These are phyloP conservation scores for Drosophila suboccidentalis DNA, from an alignment of 2,888 invertebrate species.

Conservation along the genomic window DNA sequence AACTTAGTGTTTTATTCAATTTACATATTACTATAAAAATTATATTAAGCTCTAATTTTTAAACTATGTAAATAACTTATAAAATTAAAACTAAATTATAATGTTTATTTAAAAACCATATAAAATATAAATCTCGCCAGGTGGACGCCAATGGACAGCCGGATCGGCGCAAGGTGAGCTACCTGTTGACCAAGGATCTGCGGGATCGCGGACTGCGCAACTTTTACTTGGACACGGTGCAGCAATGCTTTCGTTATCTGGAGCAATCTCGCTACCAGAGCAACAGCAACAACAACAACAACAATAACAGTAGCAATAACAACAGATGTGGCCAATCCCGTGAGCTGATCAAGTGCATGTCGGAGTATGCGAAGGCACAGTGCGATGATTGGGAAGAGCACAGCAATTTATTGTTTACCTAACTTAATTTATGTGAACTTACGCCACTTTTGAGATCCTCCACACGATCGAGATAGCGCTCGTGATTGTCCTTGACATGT, in stretches of 20 bases:
- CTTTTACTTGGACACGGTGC: conserved; percentile 90
- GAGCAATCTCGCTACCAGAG: conserved; percentile 86
- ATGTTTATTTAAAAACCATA: too few relatives aligned
- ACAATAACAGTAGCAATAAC: conserved; percentile 3
- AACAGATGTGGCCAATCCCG: conserved; percentile 88
- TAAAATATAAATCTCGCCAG: conserved; percentile 45
- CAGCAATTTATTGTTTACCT: conserved; percentile 85
- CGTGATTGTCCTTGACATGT: conserved; percentile 84
- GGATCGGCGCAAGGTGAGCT: conserved; percentile 88
- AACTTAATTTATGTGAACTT: conserved; percentile 54
- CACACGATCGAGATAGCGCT: conserved; percentile 86
- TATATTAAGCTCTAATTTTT: too few relatives aligned
- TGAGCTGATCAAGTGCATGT: conserved; percentile 87
- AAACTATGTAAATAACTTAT: too few relatives aligned
- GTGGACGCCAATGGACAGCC: conserved; percentile 86
- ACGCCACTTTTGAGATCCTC: conserved; percentile 87
- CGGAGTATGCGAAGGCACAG: conserved; percentile 90
- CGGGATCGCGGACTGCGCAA: conserved; percentile 89
- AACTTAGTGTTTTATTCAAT: too few relatives aligned
- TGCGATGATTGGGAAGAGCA: conserved; percentile 91
- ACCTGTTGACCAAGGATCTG: conserved; percentile 88
- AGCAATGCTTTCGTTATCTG: conserved; percentile 90
- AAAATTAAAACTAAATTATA: rapidly evolving
- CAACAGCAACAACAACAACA: conserved; percentile 82
- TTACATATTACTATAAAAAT: too few relatives aligned